Evolutionary conservation across 2,797 vertebrate species (phyloP).

Genomic region (Gastrophryne carolinensis): DNA sequence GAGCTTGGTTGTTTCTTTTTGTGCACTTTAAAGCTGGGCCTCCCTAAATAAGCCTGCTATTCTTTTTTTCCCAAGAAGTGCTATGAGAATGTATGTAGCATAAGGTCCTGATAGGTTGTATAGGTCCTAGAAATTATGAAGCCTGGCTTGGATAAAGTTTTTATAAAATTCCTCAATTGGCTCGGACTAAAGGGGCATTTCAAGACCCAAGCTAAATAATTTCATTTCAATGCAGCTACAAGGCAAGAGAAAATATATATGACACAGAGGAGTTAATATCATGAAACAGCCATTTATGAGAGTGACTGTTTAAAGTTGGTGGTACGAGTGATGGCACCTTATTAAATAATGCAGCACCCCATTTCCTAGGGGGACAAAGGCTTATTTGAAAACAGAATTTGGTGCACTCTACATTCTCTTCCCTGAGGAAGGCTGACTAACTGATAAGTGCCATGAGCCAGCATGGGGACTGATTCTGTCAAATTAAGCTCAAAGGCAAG

Average conservation of each 20-base stretch:
- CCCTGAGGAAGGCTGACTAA: slow-evolving; percentile 77
- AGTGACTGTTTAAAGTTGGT: slow-evolving; percentile 76
- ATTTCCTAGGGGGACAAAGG: slow-evolving; percentile 75
- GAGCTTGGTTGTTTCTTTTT: too few relatives aligned
- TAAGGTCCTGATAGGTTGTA: too few relatives aligned
- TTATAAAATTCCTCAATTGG: too few relatives aligned
- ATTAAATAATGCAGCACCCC: slow-evolving; percentile 75
- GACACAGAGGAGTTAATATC: slow-evolving; percentile 65
- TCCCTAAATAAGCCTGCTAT: too few relatives aligned
- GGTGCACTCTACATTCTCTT: slow-evolving; percentile 76
- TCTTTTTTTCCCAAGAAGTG: too few relatives aligned
- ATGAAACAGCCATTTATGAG: slow-evolving; percentile 65
- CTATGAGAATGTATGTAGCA: too few relatives aligned
- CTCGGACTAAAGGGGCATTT: too few relatives aligned
- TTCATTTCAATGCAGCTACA: too few relatives aligned
- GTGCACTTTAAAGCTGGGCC: too few relatives aligned
- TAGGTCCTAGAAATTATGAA: too few relatives aligned
- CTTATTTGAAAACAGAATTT: slow-evolving; percentile 77
- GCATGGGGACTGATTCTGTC: slow-evolving; percentile 74
- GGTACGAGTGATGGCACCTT: slow-evolving; percentile 71
- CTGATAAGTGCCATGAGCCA: slow-evolving; percentile 84
- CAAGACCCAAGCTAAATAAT: too few relatives aligned
- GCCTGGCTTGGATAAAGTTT: too few relatives aligned
- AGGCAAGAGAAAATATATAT: slow-evolving; percentile 5
- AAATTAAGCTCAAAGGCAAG: slow-evolving; percentile 78